Evolutionary conservation across 2,888 invertebrate species (phyloP), one percentile per base, ranked within the genome.

Genomic region (Bellardia bayeri): DNA sequence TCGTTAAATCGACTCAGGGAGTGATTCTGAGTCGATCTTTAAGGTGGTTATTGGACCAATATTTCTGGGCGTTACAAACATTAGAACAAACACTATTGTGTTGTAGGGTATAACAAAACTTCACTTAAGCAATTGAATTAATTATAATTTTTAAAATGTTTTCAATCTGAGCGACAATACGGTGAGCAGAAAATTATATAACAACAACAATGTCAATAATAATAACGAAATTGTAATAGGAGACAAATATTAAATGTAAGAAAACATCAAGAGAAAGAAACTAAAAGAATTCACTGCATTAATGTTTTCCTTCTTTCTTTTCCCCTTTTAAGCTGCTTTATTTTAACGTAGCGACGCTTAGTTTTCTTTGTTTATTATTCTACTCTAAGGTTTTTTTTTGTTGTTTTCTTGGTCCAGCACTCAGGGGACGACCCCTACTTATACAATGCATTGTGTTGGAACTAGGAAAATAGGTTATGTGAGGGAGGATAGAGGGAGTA

Each of bases 71-170:
- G 23, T 23, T 23, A 23, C 23, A 23, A 23, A 23, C 23, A 23
- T 23, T 1, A 23, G 1, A 23, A 23, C 23, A 23, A 23, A 23
- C 23, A 23, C 23, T 0, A 1, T 23, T 23, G 23, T 23, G 23
- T 0, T 23, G 0, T 23, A 23, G 23, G 23, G 23, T 23, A 23
- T 23, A 23, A 23, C 23, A 71, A 82, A 82, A 64, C 83, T 83
- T 76, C 51, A 71, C 63, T 76, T 83, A 71, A 83, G 76, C 76
- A 83, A 78, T 71, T 83, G 76, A 83, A 83, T 83, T 83, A 76
- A 76, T 83, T 83, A 71, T 76, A 76, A 76, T 68, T 76, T 76
- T 76, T 78, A 49, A 64, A 83, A 75, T 75, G 75, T 61, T 82
- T 75, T 61, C 75, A 82, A 64, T 61, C 51, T 16, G 30, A 75